These are phyloP conservation scores for Donacobius atricapilla DNA, from an alignment of 2,113 vertebrate species.

Conservation along the genomic window DNA sequence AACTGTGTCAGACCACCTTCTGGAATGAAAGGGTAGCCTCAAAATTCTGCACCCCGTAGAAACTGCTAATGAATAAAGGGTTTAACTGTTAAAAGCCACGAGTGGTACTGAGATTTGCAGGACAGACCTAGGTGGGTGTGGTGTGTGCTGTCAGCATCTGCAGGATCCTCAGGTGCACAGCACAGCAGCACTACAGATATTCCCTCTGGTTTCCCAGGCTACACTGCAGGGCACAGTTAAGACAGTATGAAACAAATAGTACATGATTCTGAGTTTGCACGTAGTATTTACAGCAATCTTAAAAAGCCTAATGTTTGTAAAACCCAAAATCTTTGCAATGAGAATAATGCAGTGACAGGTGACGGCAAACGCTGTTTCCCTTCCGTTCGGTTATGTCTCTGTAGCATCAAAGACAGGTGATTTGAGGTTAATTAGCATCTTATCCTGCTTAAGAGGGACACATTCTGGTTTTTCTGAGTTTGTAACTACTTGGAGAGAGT, in stretches of 20 bases:
- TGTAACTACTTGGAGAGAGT: conserved; percentile 60
- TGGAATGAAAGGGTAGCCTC: neutral
- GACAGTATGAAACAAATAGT: neutral
- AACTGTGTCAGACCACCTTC: neutral
- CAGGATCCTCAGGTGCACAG: neutral
- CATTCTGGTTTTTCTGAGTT: neutral
- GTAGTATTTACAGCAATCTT: conserved; percentile 26
- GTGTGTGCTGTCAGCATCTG: neutral
- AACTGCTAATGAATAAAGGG: neutral
- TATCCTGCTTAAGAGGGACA: neutral
- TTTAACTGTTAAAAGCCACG: neutral
- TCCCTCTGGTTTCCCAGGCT: neutral
- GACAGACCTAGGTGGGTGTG: neutral
- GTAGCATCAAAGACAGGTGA: neutral
- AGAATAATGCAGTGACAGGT: neutral
- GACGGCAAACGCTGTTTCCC: neutral
- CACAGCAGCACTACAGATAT: neutral
- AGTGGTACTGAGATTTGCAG: neutral
- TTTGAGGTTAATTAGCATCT: neutral
- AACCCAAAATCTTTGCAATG: neutral
- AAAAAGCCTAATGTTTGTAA: neutral
- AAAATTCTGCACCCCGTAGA: neutral
- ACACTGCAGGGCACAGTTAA: neutral
- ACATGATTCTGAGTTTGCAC: neutral
- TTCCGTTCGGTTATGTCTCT: neutral